Conservation (phyloP, 2,113 vertebrate species). For the Pseudopodoces humilis region DNA sequence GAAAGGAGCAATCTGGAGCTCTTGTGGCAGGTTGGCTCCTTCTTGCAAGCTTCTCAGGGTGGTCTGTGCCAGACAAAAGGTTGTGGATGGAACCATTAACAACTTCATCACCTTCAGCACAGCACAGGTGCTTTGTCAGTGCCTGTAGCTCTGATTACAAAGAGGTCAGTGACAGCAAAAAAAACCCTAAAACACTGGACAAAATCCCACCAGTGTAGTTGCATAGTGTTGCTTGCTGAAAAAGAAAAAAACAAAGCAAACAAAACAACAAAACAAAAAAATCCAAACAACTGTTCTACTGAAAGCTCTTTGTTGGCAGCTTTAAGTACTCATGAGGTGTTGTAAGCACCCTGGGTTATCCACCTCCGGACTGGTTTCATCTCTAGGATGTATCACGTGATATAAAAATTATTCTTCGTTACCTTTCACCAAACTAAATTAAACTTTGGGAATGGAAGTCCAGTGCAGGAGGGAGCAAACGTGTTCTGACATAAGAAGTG, state of each 20-base stretch:
- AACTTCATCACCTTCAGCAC: neutral
- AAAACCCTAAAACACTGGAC: neutral
- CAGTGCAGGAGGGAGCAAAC: neutral
- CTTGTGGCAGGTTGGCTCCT: neutral
- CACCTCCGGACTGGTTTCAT: neutral
- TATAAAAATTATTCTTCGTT: neutral
- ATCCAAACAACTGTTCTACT: neutral
- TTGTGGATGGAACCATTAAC: accelerated
- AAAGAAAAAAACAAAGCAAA: neutral
- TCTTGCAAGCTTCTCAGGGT: neutral
- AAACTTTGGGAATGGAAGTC: neutral
- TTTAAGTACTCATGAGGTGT: neutral
- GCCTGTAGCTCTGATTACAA: neutral
- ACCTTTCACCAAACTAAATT: neutral
- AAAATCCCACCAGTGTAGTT: neutral
- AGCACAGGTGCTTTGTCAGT: neutral
- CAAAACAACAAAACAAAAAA: neutral
- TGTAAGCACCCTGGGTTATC: neutral
- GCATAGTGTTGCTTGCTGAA: neutral
- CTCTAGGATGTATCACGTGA: neutral
- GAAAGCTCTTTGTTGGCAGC: neutral
- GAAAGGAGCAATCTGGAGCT: neutral
- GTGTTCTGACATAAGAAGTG: neutral
- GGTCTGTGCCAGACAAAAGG: neutral
- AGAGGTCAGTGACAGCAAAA: neutral